A percentile compares a stretch with the other conserved stretches of the same genome.
These are phyloP conservation scores for Sebastes iracundus DNA, from an alignment of 2,797 vertebrate species.

Conservation along the genomic window DNA sequence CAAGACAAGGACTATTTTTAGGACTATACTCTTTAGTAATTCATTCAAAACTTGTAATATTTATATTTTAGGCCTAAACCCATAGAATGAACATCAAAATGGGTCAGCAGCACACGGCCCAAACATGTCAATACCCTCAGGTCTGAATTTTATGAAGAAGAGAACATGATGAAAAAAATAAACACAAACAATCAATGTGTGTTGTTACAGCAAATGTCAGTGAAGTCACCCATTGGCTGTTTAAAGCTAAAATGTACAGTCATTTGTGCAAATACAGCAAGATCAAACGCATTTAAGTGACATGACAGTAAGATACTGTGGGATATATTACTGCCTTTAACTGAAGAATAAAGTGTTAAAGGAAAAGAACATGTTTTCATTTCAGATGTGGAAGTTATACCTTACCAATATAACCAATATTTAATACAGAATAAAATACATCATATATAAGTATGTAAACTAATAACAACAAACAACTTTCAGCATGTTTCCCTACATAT, in stretches of 20 bases:
- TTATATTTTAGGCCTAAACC: background rate
- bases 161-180: background rate
- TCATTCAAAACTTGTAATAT: too few species aligned
- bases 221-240: background rate
- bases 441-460: background rate
- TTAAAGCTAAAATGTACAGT: background rate
- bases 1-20: background rate
- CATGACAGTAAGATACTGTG: background rate
- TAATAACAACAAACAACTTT: background rate
- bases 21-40: background rate
- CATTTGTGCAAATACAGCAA: background rate
- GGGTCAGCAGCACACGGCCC: background rate
- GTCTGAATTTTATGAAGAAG: background rate
- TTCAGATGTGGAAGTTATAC: background rate
- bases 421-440: background rate
- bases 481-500: background rate
- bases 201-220: background rate
- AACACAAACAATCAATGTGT: background rate
- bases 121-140: background rate
- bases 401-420: background rate
- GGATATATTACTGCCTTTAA: background rate
- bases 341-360: background rate
- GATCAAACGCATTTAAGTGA: background rate
- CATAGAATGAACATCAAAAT: background rate
- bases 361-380: background rate